These are phyloP conservation scores for Cuculus canorus DNA, from an alignment of 2,797 vertebrate genomes.

Conservation along the genomic window DNA sequence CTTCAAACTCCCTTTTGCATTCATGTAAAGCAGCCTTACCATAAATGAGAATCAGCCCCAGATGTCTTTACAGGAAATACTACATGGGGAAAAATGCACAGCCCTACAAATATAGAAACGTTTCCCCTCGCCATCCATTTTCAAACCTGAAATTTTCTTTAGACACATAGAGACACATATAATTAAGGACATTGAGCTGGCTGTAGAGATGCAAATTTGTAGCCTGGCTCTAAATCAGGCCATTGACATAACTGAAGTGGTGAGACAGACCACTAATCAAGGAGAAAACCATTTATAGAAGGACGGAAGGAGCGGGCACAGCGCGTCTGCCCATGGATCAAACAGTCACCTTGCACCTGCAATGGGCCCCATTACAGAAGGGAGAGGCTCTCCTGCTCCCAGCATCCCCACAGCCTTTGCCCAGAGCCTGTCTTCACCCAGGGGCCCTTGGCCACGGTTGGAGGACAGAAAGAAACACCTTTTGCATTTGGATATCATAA, in stretches of 20 bases:
- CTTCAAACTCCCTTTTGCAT: not conserved
- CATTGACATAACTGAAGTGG: not conserved
- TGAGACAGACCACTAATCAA: constrained; percentile 41
- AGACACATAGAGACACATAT: constrained; percentile 38
- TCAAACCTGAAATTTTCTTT: constrained; percentile 66
- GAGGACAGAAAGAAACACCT: not conserved
- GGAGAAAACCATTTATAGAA: constrained; percentile 8
- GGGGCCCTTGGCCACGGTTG: not conserved
- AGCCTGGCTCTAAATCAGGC: constrained; percentile 23
- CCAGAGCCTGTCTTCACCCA: not conserved
- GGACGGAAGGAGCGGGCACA: not conserved
- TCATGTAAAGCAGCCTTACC: not conserved
- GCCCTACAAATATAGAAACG: constrained; percentile 49
- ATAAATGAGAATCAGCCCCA: constrained; percentile 3
- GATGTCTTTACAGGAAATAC: constrained; percentile 13
- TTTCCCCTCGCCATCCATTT: constrained; percentile 22
- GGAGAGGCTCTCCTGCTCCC: not conserved
- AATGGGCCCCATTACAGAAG: not conserved
- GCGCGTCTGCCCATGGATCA: not conserved
- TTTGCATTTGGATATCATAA: not conserved
- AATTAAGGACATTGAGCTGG: constrained; percentile 35
- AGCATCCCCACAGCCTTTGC: not conserved
- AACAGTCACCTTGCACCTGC: not conserved
- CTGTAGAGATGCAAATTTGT: constrained; percentile 27
- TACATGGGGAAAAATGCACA: not conserved